Percentiles rank a stretch among this genome's conserved stretches.
Conservation (phyloP, 2,113 vertebrate species). For the Passerina amoena region DNA sequence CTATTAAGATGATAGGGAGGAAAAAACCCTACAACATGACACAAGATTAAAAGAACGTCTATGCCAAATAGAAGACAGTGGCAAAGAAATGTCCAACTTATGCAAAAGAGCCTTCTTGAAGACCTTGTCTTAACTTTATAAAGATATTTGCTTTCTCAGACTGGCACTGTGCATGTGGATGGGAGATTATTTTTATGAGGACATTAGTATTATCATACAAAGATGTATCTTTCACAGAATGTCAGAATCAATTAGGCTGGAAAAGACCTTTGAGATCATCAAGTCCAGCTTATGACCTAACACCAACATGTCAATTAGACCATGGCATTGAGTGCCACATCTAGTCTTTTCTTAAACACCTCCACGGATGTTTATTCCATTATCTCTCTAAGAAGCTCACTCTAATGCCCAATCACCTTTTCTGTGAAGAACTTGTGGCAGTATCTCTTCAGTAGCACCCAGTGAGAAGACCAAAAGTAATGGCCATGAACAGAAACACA, state of each 20-base stretch:
- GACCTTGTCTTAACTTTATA: not conserved
- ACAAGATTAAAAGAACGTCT: not conserved
- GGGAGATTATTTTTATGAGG: not conserved
- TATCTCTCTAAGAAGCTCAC: not conserved
- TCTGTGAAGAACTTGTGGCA: not conserved
- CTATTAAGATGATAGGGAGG: not conserved
- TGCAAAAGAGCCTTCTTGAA: not conserved
- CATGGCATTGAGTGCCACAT: not conserved
- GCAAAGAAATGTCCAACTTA: not conserved
- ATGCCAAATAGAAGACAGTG: not conserved
- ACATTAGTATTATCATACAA: not conserved
- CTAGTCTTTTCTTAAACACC: not conserved
- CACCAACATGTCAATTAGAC: not conserved
- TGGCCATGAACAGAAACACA: not conserved
- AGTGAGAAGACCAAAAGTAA: not conserved
- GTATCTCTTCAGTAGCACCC: not conserved
- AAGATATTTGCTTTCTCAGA: not conserved
- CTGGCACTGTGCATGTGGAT: not conserved
- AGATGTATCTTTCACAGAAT: not conserved
- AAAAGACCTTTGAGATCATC: not conserved
- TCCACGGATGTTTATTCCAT: not conserved
- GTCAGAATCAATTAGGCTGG: not conserved
- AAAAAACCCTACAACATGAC: not conserved
- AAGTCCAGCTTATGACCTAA: not conserved
- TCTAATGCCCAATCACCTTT: not conserved